Percentiles rank a stretch among this genome's conserved stretches.
Conservation (phyloP, 2,113 vertebrate genomes). For the Conger conger region DNA sequence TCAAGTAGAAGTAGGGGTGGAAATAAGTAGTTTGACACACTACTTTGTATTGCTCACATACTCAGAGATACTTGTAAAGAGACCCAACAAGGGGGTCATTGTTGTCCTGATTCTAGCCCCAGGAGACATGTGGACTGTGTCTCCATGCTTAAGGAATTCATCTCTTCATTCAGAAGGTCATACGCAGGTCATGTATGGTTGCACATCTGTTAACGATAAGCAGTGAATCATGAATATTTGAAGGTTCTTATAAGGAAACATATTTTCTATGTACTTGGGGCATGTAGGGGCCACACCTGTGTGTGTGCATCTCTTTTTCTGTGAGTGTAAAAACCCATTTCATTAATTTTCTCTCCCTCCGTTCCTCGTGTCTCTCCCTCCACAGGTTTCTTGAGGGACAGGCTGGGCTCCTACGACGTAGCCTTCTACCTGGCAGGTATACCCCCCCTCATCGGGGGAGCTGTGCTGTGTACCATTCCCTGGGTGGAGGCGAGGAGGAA, state of each 20-base stretch:
- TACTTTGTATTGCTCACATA: conserved; percentile 13
- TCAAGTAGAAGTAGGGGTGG: background rate
- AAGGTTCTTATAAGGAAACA: no score
- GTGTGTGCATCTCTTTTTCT: background rate
- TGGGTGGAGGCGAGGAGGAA: conserved; percentile 79
- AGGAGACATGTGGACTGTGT: background rate
- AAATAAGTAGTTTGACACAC: background rate
- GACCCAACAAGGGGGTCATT: conserved; percentile 6
- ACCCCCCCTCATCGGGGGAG: conserved; percentile 88
- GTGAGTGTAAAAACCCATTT: background rate
- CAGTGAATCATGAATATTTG: background rate
- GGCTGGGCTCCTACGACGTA: conserved; percentile 77
- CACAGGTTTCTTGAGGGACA: conserved; percentile 83
- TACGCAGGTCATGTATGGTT: background rate
- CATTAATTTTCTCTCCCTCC: background rate
- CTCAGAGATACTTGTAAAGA: background rate
- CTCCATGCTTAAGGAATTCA: background rate
- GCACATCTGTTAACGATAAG: background rate
- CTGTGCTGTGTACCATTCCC: conserved; percentile 84
- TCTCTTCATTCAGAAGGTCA: background rate
- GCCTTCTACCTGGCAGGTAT: conserved; percentile 94
- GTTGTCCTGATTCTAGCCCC: background rate
- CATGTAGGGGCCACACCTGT: no score
- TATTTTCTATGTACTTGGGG: no score
- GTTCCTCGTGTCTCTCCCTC: conserved; percentile 31